Base-by-base conservation (phyloP, 2,888 invertebrate species). In the Pasiphila rectangulata region DNA sequence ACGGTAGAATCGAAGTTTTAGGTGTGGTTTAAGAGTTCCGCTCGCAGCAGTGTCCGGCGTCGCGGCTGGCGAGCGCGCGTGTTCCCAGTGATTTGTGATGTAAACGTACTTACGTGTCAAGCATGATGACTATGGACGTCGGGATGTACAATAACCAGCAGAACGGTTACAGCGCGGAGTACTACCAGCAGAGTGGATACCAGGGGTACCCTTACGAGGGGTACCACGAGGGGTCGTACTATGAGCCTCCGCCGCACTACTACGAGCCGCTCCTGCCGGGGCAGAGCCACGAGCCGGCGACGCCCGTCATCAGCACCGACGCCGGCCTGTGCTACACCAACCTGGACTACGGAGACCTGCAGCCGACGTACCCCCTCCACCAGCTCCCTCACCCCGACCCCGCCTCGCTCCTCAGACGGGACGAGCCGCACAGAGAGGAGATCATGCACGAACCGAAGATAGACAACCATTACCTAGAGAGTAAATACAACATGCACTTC, bases 281-380 rank as follows among this genome's bases (percentile, higher is more conserved):
- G 52, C 87, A 89, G 44, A 73, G 82, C 16, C 88, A 87, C 44
- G 84, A 89, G 12, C 75, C 89, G 0, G 29, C 36, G 3, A 83
- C 92, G 2, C 91, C 93, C 7, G 95, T 96, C 32, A 95, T 96
- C 60, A 95, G 94, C 69, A 94, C 95, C 0, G 95, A 95, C 68
- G 93, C 95, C 27, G 96, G 96, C 0, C 88, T 97, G 48, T 96
- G 96, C 76, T 97, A 97, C 76, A 96, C 96, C 0, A 96, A 96
- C 75, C 83, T 97, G 63, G 96, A 97, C 78, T 96, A 95, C 66
- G 91, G 91, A 2, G 69, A 90, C 50, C 55, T 82, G 45, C 83
- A 83, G 63, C 77, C 88, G 19, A 79, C 79, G 50, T 89, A 90
- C 46, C 91, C 90, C 19, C 82, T 91, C 30, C 90, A 91, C 52